Percentiles rank a stretch among this genome's conserved stretches.
Conservation (phyloP, 1,140 invertebrate genomes). For the Drosophila arizonae region DNA sequence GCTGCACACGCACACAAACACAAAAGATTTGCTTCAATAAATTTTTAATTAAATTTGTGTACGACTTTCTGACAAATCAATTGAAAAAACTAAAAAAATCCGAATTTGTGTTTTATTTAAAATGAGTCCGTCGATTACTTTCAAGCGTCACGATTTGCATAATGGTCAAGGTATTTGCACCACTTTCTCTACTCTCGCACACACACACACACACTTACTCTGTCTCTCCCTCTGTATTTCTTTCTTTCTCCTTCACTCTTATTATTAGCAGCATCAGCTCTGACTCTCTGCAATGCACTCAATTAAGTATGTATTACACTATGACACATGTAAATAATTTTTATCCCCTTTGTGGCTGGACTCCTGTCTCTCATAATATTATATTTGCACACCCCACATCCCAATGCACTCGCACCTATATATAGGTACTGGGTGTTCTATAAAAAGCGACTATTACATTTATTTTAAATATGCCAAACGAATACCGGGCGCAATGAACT, state of each 20-base stretch:
- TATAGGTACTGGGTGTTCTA: conserved; percentile 17
- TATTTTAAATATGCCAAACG: conserved; percentile 58
- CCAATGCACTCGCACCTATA: background rate
- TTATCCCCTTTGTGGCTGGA: conserved; percentile 29
- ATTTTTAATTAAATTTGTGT: conserved; percentile 76
- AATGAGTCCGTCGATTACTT: conserved; percentile 46
- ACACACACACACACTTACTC: background rate
- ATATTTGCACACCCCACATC: background rate
- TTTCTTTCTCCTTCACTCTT: background rate
- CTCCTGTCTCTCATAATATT: too few relatives aligned
- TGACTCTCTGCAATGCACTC: conserved; percentile 4
- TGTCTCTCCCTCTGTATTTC: conserved; percentile 8
- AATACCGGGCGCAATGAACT: conserved; percentile 30
- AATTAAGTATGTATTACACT: conserved; percentile 10
- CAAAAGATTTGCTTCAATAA: conserved; percentile 76
- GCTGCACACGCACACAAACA: conserved; percentile 45
- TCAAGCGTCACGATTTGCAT: conserved; percentile 62
- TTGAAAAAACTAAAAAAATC: conserved; percentile 40
- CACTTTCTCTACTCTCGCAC: background rate
- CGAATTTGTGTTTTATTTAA: conserved; percentile 63
- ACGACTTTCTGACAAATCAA: conserved; percentile 68
- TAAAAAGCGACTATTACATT: conserved; percentile 32
- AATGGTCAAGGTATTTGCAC: conserved; percentile 45
- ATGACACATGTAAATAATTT: conserved; percentile 53
- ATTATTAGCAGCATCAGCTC: conserved; percentile 25